phyloP scores from a whole-genome alignment of 92 coral and sea anemone species.

The Epizoanthus scotinus region DNA sequence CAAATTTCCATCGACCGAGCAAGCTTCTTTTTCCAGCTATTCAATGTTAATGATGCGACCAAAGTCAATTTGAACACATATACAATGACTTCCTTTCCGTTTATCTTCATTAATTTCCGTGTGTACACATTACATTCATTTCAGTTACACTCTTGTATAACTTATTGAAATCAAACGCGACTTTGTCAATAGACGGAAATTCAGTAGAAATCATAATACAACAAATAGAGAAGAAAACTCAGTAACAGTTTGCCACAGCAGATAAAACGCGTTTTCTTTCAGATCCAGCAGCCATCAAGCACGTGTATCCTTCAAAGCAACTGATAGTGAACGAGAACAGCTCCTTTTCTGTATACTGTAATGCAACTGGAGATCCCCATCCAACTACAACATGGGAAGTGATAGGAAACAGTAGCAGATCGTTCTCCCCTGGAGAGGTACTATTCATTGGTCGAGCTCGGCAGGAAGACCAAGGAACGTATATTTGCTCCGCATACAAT shows the following conservation, averaged over 20 bases:
- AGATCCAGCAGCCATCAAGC: constrained; percentile 35
- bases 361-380: constrained; percentile 64
- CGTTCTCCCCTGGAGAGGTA: constrained; percentile 32
- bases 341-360: constrained; percentile 47
- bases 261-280: background rate
- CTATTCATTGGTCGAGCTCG: constrained; percentile 2
- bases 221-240: too few relatives aligned
- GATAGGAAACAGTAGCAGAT: constrained; percentile 1
- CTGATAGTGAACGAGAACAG: constrained; percentile 50
- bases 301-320: constrained; percentile 19
- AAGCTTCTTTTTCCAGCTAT: too few relatives aligned
- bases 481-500: constrained; percentile 60
- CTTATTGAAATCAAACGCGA: too few relatives aligned
- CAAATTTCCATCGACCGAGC: too few relatives aligned
- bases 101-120: too few relatives aligned
- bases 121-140: too few relatives aligned
- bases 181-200: too few relatives aligned
- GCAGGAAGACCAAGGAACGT: constrained; percentile 44
- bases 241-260: background rate
- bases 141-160: too few relatives aligned
- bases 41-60: too few relatives aligned
- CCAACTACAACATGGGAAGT: constrained; percentile 57
- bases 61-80: too few relatives aligned
- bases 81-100: too few relatives aligned
- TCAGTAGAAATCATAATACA: too few relatives aligned